Evolutionary conservation across 1,140 invertebrate genomes (phyloP).

Genomic region (Conus betulinus): DNA sequence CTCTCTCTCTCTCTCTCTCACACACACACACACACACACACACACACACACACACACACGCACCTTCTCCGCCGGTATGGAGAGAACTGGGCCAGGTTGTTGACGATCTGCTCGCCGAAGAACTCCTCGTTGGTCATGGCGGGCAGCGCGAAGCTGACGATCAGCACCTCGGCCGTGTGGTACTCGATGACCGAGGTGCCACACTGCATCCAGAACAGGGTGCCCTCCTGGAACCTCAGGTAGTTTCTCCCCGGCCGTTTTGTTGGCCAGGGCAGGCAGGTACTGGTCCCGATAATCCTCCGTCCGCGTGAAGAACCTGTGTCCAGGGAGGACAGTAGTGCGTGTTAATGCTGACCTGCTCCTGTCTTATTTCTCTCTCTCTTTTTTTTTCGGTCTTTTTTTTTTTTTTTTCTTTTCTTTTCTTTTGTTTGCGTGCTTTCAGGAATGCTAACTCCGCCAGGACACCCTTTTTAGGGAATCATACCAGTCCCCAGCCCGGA

Average conservation of each 20-base stretch:
- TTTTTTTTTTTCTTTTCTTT: too few relatives aligned
- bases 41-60: too few relatives aligned
- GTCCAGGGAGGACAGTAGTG: too few relatives aligned
- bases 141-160: slow-evolving; percentile 53
- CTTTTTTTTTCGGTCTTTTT: too few relatives aligned
- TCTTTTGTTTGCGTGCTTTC: too few relatives aligned
- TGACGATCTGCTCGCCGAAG: slow-evolving; percentile 67
- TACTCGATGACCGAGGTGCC: background rate
- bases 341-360: too few relatives aligned
- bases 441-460: too few relatives aligned
- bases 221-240: background rate
- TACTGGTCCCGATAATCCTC: slow-evolving; percentile 2
- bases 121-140: slow-evolving; percentile 67
- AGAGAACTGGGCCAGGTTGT: slow-evolving; percentile 69
- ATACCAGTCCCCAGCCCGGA: too few relatives aligned
- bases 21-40: too few relatives aligned
- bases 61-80: slow-evolving; percentile 63
- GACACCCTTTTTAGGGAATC: too few relatives aligned
- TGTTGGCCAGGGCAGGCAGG: slow-evolving; percentile 40
- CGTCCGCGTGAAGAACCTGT: slow-evolving; percentile 30
- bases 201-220: slow-evolving; percentile 12
- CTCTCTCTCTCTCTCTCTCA: too few relatives aligned
- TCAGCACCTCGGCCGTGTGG: slow-evolving; percentile 35
- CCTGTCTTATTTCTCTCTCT: too few relatives aligned
- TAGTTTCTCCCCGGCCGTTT: slow-evolving; percentile 43